Conservation (phyloP, 1,140 invertebrate species). For the Neocloeon triangulifer region DNA sequence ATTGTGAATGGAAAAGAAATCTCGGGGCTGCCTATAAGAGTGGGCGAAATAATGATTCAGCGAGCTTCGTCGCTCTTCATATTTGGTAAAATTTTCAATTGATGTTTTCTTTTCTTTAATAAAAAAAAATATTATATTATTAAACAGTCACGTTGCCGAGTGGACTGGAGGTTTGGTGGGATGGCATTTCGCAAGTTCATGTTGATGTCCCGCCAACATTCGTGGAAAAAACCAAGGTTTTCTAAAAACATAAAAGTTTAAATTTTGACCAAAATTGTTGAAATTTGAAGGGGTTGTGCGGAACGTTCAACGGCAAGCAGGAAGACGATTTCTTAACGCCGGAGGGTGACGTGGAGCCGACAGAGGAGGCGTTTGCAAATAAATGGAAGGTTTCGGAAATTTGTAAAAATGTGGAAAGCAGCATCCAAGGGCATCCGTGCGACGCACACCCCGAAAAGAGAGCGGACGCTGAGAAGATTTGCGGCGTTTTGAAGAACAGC, state of each 20-base stretch:
- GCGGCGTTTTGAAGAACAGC: slow-evolving; percentile 38
- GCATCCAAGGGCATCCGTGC: slow-evolving; percentile 49
- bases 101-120: background rate
- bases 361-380: slow-evolving; percentile 53
- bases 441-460: slow-evolving; percentile 43
- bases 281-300: slow-evolving; percentile 58
- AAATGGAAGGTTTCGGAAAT: slow-evolving; percentile 65
- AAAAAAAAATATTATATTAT: slow-evolving; percentile 26
- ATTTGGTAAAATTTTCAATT: slow-evolving; percentile 19
- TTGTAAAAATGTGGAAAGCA: slow-evolving; percentile 22
- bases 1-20: slow-evolving; percentile 46
- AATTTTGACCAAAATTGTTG: too few species aligned
- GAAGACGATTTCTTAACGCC: slow-evolving; percentile 75
- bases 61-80: slow-evolving; percentile 54
- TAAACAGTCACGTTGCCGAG: too few species aligned
- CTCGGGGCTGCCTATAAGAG: slow-evolving; percentile 32
- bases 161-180: slow-evolving; percentile 62
- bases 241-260: too few species aligned
- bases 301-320: slow-evolving; percentile 67
- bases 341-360: slow-evolving; percentile 57
- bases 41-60: slow-evolving; percentile 31
- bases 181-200: slow-evolving; percentile 53
- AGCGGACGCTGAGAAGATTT: slow-evolving; percentile 38
- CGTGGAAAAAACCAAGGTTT: slow-evolving; percentile 23
- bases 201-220: slow-evolving; percentile 54